A percentile compares a stretch with the other conserved stretches of the same genome.
Conservation (phyloP, 2,113 vertebrate species). For the Oryzias woworae region DNA sequence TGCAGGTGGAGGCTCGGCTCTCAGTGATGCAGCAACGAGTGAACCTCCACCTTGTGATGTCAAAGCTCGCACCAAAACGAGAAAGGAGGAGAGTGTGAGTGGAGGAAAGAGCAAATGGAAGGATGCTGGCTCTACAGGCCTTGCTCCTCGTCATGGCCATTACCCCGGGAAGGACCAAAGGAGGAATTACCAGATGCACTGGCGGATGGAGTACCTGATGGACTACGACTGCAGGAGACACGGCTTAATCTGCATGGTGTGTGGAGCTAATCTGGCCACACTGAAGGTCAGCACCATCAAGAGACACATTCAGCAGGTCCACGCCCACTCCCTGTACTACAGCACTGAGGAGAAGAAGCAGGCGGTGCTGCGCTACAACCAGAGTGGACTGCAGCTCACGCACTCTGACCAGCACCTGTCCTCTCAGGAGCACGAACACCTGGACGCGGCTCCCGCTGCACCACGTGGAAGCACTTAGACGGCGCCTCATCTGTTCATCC, state of each 20-base stretch:
- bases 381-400: constrained; percentile 75
- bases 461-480: constrained; percentile 47
- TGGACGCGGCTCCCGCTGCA: constrained; percentile 10
- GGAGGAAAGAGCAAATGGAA: constrained; percentile 16
- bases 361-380: constrained; percentile 82
- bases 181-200: constrained; percentile 90
- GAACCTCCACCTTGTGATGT: constrained; percentile 25
- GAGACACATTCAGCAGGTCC: constrained; percentile 88
- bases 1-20: constrained; percentile 14
- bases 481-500: background rate
- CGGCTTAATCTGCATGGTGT: constrained; percentile 86
- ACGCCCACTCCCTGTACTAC: constrained; percentile 86
- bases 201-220: constrained; percentile 90
- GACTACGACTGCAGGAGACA: constrained; percentile 87
- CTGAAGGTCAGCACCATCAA: constrained; percentile 89
- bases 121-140: background rate
- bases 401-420: constrained; percentile 78
- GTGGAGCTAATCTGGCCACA: constrained; percentile 82
- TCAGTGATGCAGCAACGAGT: background rate
- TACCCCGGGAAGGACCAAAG: constrained; percentile 85
- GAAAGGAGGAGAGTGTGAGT: constrained; percentile 41
- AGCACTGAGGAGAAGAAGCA: constrained; percentile 80
- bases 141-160: constrained; percentile 64
- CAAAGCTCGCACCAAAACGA: constrained; percentile 17
- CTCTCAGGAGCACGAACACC: constrained; percentile 63